A percentile compares a stretch with the other conserved stretches of the same genome.
Conservation (phyloP, 2,113 vertebrate genomes). For the Pterocles orientalis region DNA sequence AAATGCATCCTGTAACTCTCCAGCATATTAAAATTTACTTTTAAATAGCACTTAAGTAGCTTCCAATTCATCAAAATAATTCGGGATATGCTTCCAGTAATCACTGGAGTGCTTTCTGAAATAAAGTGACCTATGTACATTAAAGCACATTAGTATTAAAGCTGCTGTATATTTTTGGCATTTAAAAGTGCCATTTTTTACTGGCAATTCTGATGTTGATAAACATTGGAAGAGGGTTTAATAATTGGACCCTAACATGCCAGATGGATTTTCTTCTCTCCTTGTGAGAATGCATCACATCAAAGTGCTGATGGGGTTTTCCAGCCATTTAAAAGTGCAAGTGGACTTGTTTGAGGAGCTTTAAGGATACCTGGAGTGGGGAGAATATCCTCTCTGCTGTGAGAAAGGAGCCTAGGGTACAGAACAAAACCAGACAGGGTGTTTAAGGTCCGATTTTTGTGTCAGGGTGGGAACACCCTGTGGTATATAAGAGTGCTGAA, state of each 20-base stretch:
- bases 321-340: not conserved
- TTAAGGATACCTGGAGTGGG: not conserved
- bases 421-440: not conserved
- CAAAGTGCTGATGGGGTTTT: conserved; percentile 4
- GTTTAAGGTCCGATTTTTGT: not conserved
- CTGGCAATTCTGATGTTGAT: not conserved
- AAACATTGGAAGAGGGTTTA: not conserved
- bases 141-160: not conserved
- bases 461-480: not conserved
- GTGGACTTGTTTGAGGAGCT: not conserved
- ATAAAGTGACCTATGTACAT: not conserved
- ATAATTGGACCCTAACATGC: not conserved
- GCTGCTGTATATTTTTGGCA: not conserved
- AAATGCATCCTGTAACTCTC: not conserved
- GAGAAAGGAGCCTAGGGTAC: not conserved
- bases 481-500: not conserved
- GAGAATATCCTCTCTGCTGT: not conserved
- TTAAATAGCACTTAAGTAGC: not conserved
- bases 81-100: not conserved
- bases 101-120: not conserved
- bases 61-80: conserved; percentile 36
- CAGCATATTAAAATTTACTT: not conserved
- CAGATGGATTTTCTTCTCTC: conserved; percentile 33
- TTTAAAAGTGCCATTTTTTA: conserved; percentile 41
- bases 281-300: not conserved